phyloP scores from a whole-genome alignment of 2,113 vertebrate species.

The Arizona elegans region DNA sequence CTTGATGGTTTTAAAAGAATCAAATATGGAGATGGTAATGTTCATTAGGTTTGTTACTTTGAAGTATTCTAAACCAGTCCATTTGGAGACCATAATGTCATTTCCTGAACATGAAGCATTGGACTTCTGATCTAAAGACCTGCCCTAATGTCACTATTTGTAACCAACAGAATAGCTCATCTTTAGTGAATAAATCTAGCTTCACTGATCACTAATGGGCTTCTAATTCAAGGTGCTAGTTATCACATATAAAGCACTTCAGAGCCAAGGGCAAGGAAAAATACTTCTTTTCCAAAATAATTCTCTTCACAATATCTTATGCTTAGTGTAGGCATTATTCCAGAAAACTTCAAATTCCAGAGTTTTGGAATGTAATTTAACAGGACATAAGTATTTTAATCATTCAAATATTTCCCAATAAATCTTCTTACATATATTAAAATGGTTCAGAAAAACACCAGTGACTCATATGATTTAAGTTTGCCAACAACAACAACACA shows the following conservation, averaged over 20 bases:
- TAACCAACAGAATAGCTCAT: background rate
- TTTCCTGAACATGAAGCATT: background rate
- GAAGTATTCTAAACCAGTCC: background rate
- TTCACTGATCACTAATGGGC: background rate
- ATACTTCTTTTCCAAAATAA: background rate
- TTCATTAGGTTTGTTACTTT: background rate
- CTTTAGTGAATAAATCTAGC: background rate
- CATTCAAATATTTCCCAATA: background rate
- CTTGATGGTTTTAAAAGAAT: background rate
- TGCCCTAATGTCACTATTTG: background rate
- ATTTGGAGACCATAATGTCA: background rate
- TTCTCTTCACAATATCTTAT: background rate
- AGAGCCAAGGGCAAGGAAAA: background rate
- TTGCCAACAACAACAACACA: background rate
- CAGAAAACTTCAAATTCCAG: background rate
- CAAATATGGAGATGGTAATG: background rate
- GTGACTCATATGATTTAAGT: background rate
- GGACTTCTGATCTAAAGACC: background rate
- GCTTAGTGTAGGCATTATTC: background rate
- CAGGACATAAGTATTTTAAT: background rate
- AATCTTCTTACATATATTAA: background rate
- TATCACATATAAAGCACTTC: background rate
- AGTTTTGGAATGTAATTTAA: background rate
- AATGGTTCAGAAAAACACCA: background rate
- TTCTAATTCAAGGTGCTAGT: background rate